phyloP scores from a whole-genome alignment of 2,797 vertebrate species.

The Gila robusta region DNA sequence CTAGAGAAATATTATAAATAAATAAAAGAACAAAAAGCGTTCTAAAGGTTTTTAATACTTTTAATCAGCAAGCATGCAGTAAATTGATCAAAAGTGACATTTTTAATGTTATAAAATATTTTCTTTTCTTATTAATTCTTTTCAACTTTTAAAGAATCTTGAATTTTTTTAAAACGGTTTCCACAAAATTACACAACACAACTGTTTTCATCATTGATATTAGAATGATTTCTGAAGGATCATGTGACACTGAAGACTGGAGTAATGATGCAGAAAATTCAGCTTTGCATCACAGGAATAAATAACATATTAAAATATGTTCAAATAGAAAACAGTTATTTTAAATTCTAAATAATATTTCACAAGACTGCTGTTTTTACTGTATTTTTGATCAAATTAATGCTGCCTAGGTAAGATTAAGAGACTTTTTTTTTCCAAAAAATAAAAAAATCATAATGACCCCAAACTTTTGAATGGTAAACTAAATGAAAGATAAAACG shows the following conservation, averaged over 20 bases:
- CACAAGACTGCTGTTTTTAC: background rate
- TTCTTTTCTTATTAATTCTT: too few relatives aligned
- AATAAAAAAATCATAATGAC: background rate
- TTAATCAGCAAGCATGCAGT: background rate
- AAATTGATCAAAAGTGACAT: background rate
- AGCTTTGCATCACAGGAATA: background rate
- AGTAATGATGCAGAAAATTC: background rate
- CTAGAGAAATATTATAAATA: background rate
- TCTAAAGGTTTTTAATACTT: background rate
- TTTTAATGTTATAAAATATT: background rate
- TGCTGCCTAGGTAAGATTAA: background rate
- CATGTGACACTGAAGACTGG: background rate
- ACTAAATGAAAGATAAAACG: background rate
- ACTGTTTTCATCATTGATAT: background rate
- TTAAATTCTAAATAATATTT: background rate
- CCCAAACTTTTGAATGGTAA: background rate
- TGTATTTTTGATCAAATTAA: background rate
- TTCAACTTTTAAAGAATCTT: background rate
- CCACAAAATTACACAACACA: background rate
- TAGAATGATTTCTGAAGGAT: background rate
- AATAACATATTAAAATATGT: background rate
- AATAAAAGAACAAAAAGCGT: background rate
- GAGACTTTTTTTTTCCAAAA: background rate
- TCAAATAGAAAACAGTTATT: background rate
- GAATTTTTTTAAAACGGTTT: background rate